A percentile compares a stretch with the other conserved stretches of the same genome.
These are phyloP conservation scores for Phania funesta DNA, from an alignment of 2,888 invertebrate species.

Conservation along the genomic window DNA sequence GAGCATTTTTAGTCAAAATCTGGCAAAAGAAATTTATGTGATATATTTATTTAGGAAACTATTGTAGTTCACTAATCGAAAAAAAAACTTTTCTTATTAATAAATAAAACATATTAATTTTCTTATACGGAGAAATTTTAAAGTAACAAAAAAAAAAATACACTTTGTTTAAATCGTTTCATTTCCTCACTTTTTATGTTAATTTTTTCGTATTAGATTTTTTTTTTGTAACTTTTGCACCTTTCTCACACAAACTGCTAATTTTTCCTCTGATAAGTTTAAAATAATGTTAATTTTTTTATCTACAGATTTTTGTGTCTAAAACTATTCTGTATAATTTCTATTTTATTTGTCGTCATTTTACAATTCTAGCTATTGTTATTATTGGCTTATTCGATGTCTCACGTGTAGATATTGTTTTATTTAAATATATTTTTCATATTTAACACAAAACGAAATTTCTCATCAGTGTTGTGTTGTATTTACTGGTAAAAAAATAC, in stretches of 20 bases:
- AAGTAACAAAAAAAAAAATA: conserved; percentile 28
- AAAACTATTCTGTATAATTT: conserved; percentile 2
- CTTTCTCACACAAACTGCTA: background rate
- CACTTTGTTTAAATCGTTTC: background rate
- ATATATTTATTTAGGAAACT: background rate
- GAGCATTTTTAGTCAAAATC: background rate
- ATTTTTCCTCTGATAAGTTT: background rate
- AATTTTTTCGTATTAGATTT: background rate
- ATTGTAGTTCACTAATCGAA: background rate
- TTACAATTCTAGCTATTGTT: conserved; percentile 41
- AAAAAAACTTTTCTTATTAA: background rate
- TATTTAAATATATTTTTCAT: conserved; percentile 20
- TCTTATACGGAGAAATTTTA: conserved; percentile 37
- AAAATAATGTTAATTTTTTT: background rate
- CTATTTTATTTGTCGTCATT: conserved; percentile 1
- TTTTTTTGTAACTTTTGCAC: conserved; percentile 8
- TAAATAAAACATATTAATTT: background rate
- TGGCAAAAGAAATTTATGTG: background rate
- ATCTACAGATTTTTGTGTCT: background rate
- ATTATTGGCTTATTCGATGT: conserved; percentile 50
- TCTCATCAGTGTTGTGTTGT: conserved; percentile 57
- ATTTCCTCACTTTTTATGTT: background rate
- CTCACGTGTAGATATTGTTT: conserved; percentile 49
- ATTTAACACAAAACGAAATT: background rate
- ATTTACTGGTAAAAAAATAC: background rate